phyloP scores from a whole-genome alignment of 2,888 invertebrate species.

The Dynastes tityus region DNA sequence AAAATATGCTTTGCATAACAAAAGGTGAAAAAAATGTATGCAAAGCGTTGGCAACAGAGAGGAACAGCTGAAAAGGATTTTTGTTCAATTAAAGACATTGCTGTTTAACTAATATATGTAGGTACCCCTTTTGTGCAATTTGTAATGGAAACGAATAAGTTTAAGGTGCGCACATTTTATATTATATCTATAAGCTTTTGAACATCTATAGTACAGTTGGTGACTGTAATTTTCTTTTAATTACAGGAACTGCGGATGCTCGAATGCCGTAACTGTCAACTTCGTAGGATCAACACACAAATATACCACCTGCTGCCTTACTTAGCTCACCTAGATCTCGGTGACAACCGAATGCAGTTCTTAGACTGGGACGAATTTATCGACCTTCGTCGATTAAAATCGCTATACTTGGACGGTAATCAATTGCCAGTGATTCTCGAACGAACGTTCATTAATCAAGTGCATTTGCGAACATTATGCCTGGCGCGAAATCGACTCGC shows the following conservation, averaged over 20 bases:
- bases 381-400: constrained; percentile 78
- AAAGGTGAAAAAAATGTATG: not conserved
- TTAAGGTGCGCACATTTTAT: not conserved
- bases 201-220: not conserved
- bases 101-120: not conserved
- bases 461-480: constrained; percentile 73
- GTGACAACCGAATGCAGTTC: constrained; percentile 85
- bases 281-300: constrained; percentile 84
- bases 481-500: constrained; percentile 83
- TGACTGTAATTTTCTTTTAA: constrained; percentile 51
- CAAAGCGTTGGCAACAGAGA: not conserved
- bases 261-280: constrained; percentile 81
- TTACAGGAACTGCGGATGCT: constrained; percentile 81
- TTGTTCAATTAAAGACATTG: not conserved
- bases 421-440: constrained; percentile 84
- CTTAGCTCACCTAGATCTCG: constrained; percentile 83
- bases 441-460: constrained; percentile 77
- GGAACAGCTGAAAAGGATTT: not conserved
- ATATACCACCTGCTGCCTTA: constrained; percentile 84
- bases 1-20: not conserved
- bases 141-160: no score
- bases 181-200: not conserved
- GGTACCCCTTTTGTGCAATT: no score
- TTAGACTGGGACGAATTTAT: constrained; percentile 82
- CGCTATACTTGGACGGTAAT: constrained; percentile 82